These are phyloP conservation scores for Trichopria drosophilae DNA, from an alignment of 2,888 invertebrate species.

Conservation along the genomic window DNA sequence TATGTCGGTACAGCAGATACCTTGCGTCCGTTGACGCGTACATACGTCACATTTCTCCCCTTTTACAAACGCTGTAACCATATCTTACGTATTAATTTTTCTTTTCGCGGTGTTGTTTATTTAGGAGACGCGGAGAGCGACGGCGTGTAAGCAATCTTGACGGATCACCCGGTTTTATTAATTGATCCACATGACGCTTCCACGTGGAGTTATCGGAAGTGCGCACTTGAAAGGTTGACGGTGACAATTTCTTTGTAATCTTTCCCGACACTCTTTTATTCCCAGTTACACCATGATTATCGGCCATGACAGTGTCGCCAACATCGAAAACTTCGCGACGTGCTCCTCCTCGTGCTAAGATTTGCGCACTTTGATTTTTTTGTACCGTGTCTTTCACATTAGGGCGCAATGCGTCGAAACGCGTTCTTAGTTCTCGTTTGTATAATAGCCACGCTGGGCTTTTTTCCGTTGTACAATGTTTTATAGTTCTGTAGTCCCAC, in stretches of 20 bases:
- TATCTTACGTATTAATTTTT: no score
- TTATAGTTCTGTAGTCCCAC: conserved; percentile 26
- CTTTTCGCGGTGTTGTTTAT: no score
- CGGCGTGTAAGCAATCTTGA: no score
- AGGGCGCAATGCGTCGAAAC: conserved; percentile 21
- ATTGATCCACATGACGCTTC: background rate
- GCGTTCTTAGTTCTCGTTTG: conserved; percentile 20
- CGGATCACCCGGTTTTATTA: no score
- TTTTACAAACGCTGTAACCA: no score
- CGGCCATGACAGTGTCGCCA: background rate
- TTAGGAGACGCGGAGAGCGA: no score
- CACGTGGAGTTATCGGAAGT: background rate
- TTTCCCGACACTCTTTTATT: background rate
- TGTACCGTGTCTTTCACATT: conserved; percentile 2
- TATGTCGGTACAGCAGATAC: no score
- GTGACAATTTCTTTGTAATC: background rate
- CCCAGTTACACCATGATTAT: background rate
- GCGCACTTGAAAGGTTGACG: background rate
- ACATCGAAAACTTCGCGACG: background rate
- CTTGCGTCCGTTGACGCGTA: no score
- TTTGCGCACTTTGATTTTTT: conserved; percentile 6
- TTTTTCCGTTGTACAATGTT: conserved; percentile 28
- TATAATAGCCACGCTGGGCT: conserved; percentile 25
- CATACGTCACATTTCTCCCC: no score
- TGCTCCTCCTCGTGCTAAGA: background rate